A percentile compares a stretch with the other conserved stretches of the same genome.
These are phyloP conservation scores for Drosophila burlai DNA, from an alignment of 1,140 invertebrate genomes.

Conservation along the genomic window DNA sequence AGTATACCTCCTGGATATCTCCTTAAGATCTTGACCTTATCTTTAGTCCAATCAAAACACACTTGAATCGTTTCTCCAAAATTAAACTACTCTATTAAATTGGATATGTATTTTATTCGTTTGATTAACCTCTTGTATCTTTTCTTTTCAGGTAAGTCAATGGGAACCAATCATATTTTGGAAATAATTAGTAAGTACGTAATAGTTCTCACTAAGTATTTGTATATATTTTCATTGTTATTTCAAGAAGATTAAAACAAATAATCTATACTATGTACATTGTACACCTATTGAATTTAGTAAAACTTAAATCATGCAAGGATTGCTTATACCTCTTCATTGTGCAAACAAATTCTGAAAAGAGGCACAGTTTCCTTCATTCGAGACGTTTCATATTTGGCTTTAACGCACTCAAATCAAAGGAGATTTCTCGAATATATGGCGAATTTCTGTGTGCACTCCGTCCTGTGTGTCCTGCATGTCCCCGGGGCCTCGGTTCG, in stretches of 20 bases:
- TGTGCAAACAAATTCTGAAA: neutral
- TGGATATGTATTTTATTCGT: neutral
- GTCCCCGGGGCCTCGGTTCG: constrained; percentile 17
- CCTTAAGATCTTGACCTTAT: neutral
- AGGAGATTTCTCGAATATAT: neutral
- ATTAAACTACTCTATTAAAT: neutral
- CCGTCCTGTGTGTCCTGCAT: constrained; percentile 2
- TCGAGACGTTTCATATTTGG: neutral
- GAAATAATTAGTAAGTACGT: constrained; percentile 1
- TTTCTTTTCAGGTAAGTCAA: constrained; percentile 5
- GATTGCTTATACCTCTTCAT: neutral
- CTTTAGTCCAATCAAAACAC: no score
- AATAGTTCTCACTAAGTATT: no score
- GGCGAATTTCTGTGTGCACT: no score
- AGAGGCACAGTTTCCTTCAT: neutral
- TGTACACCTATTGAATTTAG: neutral
- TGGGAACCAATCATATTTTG: neutral
- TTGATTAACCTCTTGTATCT: neutral
- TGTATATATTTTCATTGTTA: no score
- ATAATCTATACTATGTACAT: neutral
- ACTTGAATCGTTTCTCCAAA: neutral
- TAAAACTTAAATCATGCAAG: neutral
- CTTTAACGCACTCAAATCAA: neutral
- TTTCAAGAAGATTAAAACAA: neutral
- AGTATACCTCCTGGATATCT: neutral